Conservation (phyloP, 2,113 vertebrate genomes). For the Hyla sarda region DNA sequence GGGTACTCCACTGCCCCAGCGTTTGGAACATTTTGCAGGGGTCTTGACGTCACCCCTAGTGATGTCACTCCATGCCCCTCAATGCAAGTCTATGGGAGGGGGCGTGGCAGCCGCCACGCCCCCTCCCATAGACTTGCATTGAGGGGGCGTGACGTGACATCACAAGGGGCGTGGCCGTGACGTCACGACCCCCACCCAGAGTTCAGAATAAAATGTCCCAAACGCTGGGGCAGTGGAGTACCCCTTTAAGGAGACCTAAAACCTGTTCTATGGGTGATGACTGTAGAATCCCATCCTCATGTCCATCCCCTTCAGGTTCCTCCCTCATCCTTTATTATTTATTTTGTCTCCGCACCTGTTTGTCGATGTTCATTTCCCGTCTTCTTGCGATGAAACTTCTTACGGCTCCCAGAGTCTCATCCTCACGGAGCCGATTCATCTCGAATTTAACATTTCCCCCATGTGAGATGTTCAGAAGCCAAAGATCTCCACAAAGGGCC, state of each 20-base stretch:
- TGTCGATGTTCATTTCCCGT: slow-evolving; percentile 6
- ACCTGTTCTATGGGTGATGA: neutral
- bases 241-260: slow-evolving; percentile 9
- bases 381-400: neutral
- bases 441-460: slow-evolving; percentile 21
- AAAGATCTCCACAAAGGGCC: slow-evolving; percentile 58
- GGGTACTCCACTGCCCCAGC: too few species aligned
- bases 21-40: too few species aligned
- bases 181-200: too few species aligned
- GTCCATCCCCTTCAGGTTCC: neutral
- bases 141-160: too few species aligned
- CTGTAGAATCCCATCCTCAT: neutral
- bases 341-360: neutral
- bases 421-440: neutral
- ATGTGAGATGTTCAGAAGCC: slow-evolving; percentile 45
- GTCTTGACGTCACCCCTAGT: too few species aligned
- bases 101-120: too few species aligned
- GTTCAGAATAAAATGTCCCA: too few species aligned
- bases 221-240: too few species aligned
- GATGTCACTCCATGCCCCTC: too few species aligned
- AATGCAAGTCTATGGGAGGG: too few species aligned
- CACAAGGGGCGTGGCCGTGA: too few species aligned
- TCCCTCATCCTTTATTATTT: neutral
- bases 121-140: too few species aligned
- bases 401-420: neutral